Base-by-base conservation (phyloP, 2,888 invertebrate genomes). In the Aleiodes alternator region DNA sequence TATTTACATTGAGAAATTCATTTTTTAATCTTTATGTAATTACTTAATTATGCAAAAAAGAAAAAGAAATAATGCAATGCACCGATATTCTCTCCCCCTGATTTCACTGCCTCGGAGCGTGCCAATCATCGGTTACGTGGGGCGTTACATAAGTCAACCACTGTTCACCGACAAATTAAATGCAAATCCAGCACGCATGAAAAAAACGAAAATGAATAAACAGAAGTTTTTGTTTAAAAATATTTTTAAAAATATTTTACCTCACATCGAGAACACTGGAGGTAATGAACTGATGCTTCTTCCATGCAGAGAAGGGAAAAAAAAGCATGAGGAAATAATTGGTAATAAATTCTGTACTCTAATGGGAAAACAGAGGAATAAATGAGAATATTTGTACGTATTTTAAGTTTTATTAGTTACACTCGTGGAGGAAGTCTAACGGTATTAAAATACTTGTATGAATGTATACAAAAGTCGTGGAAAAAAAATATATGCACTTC, bases 11-110 rank as follows among this genome's bases (percentile, higher is more conserved):
- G 43, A 43, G 8, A 43, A 43, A 43, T 43, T 9, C 43, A 9
- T 43, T 7, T 3, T 43, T 43, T 11, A 43, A 43, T 43, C 9
- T 43, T 43, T 43, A 43, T 11, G 11, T 43, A 43, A 38, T 38
- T 61, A 12, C 14, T 38, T 34, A 38, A 38, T 38, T 61, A 61
- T 38, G 38, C n/a, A 38, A 23, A 23, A 23, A 23, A 23, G n/a
- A 61, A 61, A 61, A 61, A 59, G n/a, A 59, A 34, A 61, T 61
- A n/a, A 38, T 34, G 38, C 85, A 85, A 85, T 85, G 83, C 81
- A 61, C 61, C n/a, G 38, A 38, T 38, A 38, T 14, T 16, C 56
- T 5, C 16, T 38, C 38, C 61, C 14, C 61, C 61, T 23, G 23
- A 16, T 16, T 16, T 29, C 34, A n/a, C 61, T 14, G 34, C 38